Evolutionary conservation across 2,797 vertebrate species (phyloP).

Genomic region (Siniperca scherzeri): DNA sequence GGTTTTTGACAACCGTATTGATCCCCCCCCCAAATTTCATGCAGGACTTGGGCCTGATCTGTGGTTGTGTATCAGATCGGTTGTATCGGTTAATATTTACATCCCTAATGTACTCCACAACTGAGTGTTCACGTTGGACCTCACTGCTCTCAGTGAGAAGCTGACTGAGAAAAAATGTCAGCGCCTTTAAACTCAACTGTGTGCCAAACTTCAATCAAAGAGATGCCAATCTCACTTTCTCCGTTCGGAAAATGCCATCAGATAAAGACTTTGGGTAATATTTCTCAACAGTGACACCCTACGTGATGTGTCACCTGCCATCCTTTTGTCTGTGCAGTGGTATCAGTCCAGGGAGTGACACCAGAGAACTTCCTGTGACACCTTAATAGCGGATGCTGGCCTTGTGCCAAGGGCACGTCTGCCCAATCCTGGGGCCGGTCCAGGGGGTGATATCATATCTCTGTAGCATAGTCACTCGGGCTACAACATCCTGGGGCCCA

Average conservation of each 20-base stretch:
- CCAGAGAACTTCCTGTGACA: constrained; percentile 63
- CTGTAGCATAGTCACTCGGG: neutral
- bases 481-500: constrained; percentile 5
- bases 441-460: constrained; percentile 50
- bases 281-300: constrained; percentile 60
- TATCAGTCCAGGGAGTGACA: constrained; percentile 48
- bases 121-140: neutral
- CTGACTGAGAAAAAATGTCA: neutral
- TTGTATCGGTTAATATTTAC: too few species aligned
- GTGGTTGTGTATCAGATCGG: neutral
- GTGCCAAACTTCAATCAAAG: constrained; percentile 4
- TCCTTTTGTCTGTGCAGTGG: constrained; percentile 58
- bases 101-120: too few species aligned
- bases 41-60: neutral
- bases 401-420: constrained; percentile 18
- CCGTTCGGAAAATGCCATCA: constrained; percentile 38
- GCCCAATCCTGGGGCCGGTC: constrained; percentile 31
- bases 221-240: constrained; percentile 40
- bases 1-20: too few species aligned
- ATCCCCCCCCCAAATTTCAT: too few species aligned
- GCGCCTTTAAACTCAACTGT: neutral
- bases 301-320: constrained; percentile 50
- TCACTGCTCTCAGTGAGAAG: neutral
- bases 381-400: constrained; percentile 39
- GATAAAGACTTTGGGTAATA: constrained; percentile 41